Base-by-base conservation (phyloP, 2,113 vertebrate genomes). In the Syrmaticus mikado region DNA sequence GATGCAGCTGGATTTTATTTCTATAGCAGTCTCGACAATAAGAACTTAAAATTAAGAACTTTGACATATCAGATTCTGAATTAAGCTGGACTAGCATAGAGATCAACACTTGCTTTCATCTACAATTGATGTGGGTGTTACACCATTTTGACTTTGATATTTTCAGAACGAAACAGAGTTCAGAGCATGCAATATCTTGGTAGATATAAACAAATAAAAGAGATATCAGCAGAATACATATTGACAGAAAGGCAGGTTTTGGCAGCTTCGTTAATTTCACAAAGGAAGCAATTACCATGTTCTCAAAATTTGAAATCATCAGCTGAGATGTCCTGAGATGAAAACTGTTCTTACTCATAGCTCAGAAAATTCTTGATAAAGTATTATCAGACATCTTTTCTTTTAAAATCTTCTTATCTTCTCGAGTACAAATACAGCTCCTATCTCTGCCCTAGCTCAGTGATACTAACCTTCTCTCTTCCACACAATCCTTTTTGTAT, bases 191-290 rank as follows among this genome's bases (percentile, higher is more conserved):
- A 81, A 46, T 61, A 64, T 78, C 87, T 74, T 79, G 72, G 85
- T 58, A 89, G 34, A 65, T 28, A 38, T n/a, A 93, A 92, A 86
- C 38, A 94, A 95, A 85, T 48, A 67, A 73, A 88, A 65, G 40
- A 73, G 46, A 43, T 70, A 72, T 57, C 72, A 82, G 67, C 4
- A 1, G 66, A 90, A 87, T 53, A 32, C 34, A 17, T 74, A 90
- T 27, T 60, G 70, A 91, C 52, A 91, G 57, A 77, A 79, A 93
- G 40, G 34, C 17, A 50, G 40, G 8, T 40, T 53, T 82, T 82
- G 68, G 46, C 72, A 80, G 45, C 48, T 58, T 76, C 62, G 55
- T 20, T 61, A 46, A n/a, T 83, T 94, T 94, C 85, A 62, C 18
- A 66, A 32, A 83, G 43, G 32, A 91, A 80, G 72, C 16, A 79